Evolutionary conservation across 2,888 invertebrate species (phyloP).

Genomic region (Drosophila yooni): DNA sequence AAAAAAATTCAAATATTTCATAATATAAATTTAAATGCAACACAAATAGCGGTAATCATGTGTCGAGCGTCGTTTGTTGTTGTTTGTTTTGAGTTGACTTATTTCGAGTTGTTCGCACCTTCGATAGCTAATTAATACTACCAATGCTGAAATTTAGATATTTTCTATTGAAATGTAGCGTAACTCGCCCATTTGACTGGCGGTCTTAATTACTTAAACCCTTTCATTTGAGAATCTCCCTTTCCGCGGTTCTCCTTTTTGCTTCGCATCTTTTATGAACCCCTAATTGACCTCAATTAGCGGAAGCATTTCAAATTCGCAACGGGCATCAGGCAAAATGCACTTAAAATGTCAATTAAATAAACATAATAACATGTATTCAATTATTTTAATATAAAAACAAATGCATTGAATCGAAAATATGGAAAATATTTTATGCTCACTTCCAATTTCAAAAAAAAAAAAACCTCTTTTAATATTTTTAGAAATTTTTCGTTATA

Average conservation of each 20-base stretch:
- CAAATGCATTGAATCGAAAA: neutral
- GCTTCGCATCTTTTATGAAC: neutral
- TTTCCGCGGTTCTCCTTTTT: neutral
- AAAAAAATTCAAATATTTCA: neutral
- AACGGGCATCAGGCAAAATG: neutral
- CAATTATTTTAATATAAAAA: neutral
- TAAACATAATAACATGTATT: neutral
- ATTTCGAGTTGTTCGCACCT: neutral
- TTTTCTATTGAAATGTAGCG: too few relatives aligned
- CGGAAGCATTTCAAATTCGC: neutral
- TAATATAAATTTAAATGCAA: neutral
- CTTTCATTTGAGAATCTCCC: neutral
- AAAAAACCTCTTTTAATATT: neutral
- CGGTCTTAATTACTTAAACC: constrained; percentile 2
- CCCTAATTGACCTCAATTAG: constrained; percentile 11
- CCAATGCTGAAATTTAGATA: constrained; percentile 5
- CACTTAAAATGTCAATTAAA: constrained; percentile 4
- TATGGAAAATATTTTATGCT: neutral
- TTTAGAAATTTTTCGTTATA: neutral
- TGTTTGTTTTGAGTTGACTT: neutral
- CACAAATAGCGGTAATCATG: neutral
- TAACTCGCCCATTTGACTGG: neutral
- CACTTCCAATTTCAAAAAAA: neutral
- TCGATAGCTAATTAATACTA: constrained; percentile 6
- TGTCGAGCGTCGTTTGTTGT: neutral